phyloP scores from a whole-genome alignment of 2,888 invertebrate species.

The Lasioglossum marginatum region DNA sequence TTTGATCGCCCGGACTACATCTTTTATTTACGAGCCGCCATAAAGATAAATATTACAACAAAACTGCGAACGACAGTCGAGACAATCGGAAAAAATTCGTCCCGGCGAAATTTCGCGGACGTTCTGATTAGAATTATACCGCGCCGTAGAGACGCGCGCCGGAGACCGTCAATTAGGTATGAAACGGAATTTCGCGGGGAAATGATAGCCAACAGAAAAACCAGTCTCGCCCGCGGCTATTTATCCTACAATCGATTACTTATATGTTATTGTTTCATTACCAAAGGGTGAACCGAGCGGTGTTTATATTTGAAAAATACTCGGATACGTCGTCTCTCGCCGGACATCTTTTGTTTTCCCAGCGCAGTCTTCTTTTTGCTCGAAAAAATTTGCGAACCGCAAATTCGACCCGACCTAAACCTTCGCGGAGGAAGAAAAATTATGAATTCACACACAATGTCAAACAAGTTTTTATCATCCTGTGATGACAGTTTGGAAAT shows the following conservation, averaged over 20 bases:
- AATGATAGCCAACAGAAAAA: constrained; percentile 41
- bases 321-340: constrained; percentile 15
- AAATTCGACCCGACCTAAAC: neutral
- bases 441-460: neutral
- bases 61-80: neutral
- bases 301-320: constrained; percentile 33
- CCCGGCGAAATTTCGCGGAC: neutral
- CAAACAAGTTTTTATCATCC: neutral
- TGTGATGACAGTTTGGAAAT: neutral
- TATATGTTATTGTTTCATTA: constrained; percentile 62
- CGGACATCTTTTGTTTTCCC: constrained; percentile 17
- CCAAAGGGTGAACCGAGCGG: constrained; percentile 36
- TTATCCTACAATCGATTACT: constrained; percentile 55
- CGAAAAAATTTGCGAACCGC: neutral
- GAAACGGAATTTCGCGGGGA: constrained; percentile 35
- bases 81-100: neutral
- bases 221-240: constrained; percentile 46
- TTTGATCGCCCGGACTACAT: neutral
- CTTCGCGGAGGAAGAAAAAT: neutral
- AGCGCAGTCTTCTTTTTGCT: neutral
- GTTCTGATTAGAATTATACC: constrained; percentile 2
- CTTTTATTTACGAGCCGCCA: constrained; percentile 7
- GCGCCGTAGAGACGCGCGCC: neutral
- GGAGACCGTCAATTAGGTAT: constrained; percentile 6
- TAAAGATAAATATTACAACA: constrained; percentile 1